Evolutionary conservation across 2,888 invertebrate species (phyloP), one percentile per base, ranked within the genome.

Genomic region (Drosophila histrio): DNA sequence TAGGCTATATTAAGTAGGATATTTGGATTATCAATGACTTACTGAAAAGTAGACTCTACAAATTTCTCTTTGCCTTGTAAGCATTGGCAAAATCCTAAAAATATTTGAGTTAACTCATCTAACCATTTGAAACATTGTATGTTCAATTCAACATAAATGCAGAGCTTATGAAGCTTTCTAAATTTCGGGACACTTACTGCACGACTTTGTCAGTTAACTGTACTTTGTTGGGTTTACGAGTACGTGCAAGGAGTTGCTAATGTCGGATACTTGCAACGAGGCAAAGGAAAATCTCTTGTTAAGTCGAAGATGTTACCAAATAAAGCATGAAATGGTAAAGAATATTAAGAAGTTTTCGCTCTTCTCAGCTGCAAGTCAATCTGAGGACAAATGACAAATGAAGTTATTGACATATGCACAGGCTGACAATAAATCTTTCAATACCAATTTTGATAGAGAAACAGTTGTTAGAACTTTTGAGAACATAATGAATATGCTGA

Each of bases 201-300:
- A 62, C 24, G 83, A 80, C 83, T 86, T 83, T 83, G 70, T 70
- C 66, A 50, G 77, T 67, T 58, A 61, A 73, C 54, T 46, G 72
- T 66, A 86, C 87, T 77, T 79, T 70, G 65, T 77, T 46, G 39
- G 56, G n/a, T 77, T 87, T 79, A 72, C 77, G 73, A 76, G 43
- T 67, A 63, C 77, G 80, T 64, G 56, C 61, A 50, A 58, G 34
- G 26, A 69, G 79, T 54, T 49, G 54, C 38, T 59, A 70, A 69
- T 68, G 57, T 39, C 49, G 2, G 7, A 24, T 43, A 46, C 56
- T 56, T 49, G 19, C 7, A 13, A n/a, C 19, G 11, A 17, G 39
- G 6, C 15, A 26, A 28, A 21, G 22, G 15, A 30, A 53, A 19
- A 49, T 21, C 7, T 32, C 59, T 41, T 49, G 60, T 76, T 83